Conservation (phyloP, 2,113 vertebrate genomes). For the Asarcornis scutulata region DNA sequence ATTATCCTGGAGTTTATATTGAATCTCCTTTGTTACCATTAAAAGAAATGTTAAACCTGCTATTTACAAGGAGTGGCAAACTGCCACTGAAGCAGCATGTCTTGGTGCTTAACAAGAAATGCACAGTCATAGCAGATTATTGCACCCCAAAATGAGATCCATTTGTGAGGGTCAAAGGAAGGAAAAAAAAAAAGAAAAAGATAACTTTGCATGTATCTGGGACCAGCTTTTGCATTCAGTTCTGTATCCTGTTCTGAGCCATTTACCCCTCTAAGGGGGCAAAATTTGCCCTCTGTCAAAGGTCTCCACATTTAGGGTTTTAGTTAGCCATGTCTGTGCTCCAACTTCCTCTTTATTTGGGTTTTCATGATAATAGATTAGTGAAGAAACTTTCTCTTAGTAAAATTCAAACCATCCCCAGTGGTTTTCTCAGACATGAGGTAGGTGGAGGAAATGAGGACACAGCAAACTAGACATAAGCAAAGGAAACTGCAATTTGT, state of each 20-base stretch:
- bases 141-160: not conserved
- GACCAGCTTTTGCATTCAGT: not conserved
- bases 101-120: not conserved
- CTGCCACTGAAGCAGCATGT: not conserved
- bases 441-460: not conserved
- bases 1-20: not conserved
- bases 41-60: not conserved
- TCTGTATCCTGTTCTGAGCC: not conserved
- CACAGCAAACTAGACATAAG: not conserved
- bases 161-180: not conserved
- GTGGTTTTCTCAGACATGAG: not conserved
- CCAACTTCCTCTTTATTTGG: not conserved
- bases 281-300: not conserved
- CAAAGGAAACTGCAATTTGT: constrained; percentile 30
- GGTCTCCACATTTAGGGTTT: not conserved
- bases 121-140: not conserved
- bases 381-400: not conserved
- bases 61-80: not conserved
- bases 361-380: not conserved
- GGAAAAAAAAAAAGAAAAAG: not conserved
- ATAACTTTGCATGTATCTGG: not conserved
- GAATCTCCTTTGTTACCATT: not conserved
- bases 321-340: not conserved
- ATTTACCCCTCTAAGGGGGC: not conserved
- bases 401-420: not conserved